Evolutionary conservation across 2,113 vertebrate genomes (phyloP).

Genomic region (Chaenocephalus aceratus): DNA sequence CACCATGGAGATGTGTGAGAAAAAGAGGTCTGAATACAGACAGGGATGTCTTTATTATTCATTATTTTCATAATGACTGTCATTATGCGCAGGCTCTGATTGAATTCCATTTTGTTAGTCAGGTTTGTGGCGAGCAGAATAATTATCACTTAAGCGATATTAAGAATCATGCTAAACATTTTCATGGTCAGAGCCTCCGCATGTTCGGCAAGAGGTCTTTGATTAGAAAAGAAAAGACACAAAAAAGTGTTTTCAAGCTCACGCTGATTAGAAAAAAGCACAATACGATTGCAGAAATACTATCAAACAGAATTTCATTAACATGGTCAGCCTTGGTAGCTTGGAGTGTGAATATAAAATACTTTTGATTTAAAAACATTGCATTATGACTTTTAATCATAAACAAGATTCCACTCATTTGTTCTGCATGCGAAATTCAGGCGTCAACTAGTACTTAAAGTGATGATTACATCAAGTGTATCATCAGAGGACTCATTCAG

Average conservation of each 20-base stretch:
- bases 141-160: slow-evolving; percentile 98
- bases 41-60: slow-evolving; percentile 88
- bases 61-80: slow-evolving; percentile 94
- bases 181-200: slow-evolving; percentile 89
- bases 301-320: slow-evolving; percentile 3
- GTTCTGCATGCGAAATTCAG: slow-evolving; percentile 10
- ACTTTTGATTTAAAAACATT: not conserved
- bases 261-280: slow-evolving; percentile 18
- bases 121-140: slow-evolving; percentile 95
- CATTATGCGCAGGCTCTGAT: slow-evolving; percentile 95
- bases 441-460: slow-evolving; percentile 3
- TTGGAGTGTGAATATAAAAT: not conserved
- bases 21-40: slow-evolving; percentile 93
- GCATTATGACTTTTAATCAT: not conserved
- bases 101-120: slow-evolving; percentile 96
- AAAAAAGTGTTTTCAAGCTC: slow-evolving; percentile 59
- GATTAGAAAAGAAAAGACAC: slow-evolving; percentile 87
- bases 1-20: slow-evolving; percentile 81
- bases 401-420: not conserved
- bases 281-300: not conserved
- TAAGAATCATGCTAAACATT: slow-evolving; percentile 95
- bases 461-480: slow-evolving; percentile 48
- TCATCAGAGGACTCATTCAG: slow-evolving; percentile 50
- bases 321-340: not conserved
- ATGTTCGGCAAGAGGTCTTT: slow-evolving; percentile 89